These are phyloP conservation scores for Tokudaia muenninki DNA, from an alignment of 2,797 vertebrate genomes.

Conservation along the genomic window DNA sequence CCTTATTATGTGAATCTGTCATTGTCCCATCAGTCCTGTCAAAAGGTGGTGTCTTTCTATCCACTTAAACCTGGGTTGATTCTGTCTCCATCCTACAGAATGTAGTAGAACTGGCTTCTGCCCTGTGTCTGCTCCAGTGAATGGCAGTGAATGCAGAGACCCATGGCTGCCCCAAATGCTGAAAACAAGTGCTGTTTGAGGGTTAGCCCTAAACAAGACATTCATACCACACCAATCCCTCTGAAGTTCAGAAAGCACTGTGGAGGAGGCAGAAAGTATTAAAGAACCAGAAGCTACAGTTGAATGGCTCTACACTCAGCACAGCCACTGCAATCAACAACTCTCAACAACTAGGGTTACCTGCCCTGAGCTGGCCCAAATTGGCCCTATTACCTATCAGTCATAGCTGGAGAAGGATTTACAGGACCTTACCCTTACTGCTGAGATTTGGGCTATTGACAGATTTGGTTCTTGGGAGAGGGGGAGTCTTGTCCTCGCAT, in stretches of 20 bases:
- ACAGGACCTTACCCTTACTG: background rate
- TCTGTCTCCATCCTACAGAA: background rate
- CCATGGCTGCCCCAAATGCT: background rate
- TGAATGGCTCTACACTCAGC: background rate
- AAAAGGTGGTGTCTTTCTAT: conserved; percentile 28
- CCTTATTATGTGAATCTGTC: background rate
- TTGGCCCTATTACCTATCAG: background rate
- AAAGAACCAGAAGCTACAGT: background rate
- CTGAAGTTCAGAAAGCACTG: background rate
- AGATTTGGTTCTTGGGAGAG: background rate
- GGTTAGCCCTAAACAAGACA: background rate
- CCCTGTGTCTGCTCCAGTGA: background rate
- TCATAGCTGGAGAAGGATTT: background rate
- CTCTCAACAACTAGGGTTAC: background rate
- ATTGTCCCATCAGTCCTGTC: background rate
- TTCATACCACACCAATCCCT: background rate
- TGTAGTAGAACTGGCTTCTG: background rate
- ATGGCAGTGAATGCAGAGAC: background rate
- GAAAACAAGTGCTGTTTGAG: background rate
- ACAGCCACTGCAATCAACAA: background rate
- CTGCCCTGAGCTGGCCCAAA: background rate
- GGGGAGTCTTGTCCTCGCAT: background rate
- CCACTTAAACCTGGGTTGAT: background rate
- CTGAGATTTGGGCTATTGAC: background rate
- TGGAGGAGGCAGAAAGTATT: background rate